Evolutionary conservation across 2,113 vertebrate genomes (phyloP).

Genomic region (Seriola aureovittata): DNA sequence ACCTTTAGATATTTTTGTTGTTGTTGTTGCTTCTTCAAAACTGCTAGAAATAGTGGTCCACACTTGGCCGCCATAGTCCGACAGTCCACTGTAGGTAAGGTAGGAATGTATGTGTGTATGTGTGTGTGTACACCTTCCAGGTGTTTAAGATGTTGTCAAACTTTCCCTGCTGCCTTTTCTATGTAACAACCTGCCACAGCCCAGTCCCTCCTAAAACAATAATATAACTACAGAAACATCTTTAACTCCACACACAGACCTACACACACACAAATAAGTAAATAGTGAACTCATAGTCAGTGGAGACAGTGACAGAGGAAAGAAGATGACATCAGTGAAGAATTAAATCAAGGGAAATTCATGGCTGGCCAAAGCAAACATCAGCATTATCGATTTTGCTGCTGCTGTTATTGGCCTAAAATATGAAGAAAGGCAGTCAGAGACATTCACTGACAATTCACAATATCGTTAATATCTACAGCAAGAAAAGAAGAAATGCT

Average conservation of each 20-base stretch:
- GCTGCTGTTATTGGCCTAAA: slow-evolving; percentile 9
- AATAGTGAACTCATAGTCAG: slow-evolving; percentile 36
- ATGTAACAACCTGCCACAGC: slow-evolving; percentile 6
- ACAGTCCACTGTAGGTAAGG: background rate
- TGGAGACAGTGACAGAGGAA: slow-evolving; percentile 14
- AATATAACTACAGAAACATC: background rate
- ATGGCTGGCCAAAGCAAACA: slow-evolving; percentile 7
- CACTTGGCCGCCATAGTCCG: background rate
- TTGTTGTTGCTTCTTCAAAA: background rate
- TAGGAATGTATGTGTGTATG: slow-evolving; percentile 16
- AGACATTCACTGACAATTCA: slow-evolving; percentile 4
- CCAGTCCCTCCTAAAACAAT: background rate
- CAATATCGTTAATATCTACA: background rate
- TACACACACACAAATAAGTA: slow-evolving; percentile 33
- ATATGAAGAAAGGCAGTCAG: slow-evolving; percentile 16
- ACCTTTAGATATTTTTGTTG: too few relatives aligned
- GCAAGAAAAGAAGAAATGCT: background rate
- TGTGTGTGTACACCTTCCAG: slow-evolving; percentile 32
- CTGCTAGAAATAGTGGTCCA: background rate
- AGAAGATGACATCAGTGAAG: slow-evolving; percentile 23
- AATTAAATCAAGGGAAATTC: slow-evolving; percentile 11
- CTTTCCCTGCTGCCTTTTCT: slow-evolving; percentile 43
- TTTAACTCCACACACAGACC: slow-evolving; percentile 2
- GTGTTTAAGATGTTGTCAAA: slow-evolving; percentile 39
- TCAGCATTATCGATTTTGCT: slow-evolving; percentile 25